phyloP scores from a whole-genome alignment of 2,888 invertebrate genomes.

The Oscheius sp. region DNA sequence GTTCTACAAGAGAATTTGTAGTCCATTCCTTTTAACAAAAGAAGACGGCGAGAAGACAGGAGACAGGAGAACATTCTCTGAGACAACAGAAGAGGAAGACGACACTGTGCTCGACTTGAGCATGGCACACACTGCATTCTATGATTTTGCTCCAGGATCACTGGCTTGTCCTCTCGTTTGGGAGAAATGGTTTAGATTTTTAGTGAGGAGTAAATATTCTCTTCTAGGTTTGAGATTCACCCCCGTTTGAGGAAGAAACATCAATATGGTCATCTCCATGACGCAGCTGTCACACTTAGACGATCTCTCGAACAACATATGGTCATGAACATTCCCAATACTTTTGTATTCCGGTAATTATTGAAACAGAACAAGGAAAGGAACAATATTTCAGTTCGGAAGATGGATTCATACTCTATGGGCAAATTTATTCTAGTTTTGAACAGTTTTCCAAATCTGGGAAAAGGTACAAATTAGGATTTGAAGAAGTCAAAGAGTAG shows the following conservation, averaged over 20 bases:
- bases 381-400: slow-evolving; percentile 42
- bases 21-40: slow-evolving; percentile 44
- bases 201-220: too few relatives aligned
- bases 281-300: slow-evolving; percentile 49
- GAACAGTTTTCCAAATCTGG: slow-evolving; percentile 8
- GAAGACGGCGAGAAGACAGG: slow-evolving; percentile 17
- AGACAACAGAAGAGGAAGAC: slow-evolving; percentile 8
- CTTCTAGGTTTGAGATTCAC: slow-evolving; percentile 33
- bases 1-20: slow-evolving; percentile 46
- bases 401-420: slow-evolving; percentile 57
- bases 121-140: slow-evolving; percentile 39
- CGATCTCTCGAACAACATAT: slow-evolving; percentile 50
- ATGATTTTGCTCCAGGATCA: slow-evolving; percentile 79
- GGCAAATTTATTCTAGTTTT: slow-evolving; percentile 53
- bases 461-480: not conserved
- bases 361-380: too few relatives aligned
- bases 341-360: slow-evolving; percentile 53
- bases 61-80: not conserved
- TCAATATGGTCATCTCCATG: slow-evolving; percentile 2
- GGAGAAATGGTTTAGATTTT: slow-evolving; percentile 41
- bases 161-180: slow-evolving; percentile 81
- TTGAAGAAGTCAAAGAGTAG: slow-evolving; percentile 7
- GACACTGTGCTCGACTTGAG: not conserved
- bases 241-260: slow-evolving; percentile 36
- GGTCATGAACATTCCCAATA: slow-evolving; percentile 51